Evolutionary conservation across 37 sponge, comb jelly and placozoan genomes (phyloP).

Genomic region (Ephydatia muelleri): DNA sequence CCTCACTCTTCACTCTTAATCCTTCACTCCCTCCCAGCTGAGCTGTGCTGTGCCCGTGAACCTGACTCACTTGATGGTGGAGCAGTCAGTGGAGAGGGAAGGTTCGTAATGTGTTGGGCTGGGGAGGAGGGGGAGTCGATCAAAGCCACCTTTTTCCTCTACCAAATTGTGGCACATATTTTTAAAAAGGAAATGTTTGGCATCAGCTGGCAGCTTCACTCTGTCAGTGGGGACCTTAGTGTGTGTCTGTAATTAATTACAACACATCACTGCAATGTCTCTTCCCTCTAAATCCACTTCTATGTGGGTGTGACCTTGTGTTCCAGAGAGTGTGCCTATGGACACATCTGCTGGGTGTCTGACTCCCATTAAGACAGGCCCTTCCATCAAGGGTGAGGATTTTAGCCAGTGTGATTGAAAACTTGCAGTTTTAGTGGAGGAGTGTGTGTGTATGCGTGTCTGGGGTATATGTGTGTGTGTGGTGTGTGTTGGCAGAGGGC

Average conservation of each 20-base stretch:
- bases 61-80: neutral
- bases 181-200: too few relatives aligned
- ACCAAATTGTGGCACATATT: too few relatives aligned
- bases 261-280: too few relatives aligned
- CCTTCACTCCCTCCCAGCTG: neutral
- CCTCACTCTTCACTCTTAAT: neutral
- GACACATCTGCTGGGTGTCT: neutral
- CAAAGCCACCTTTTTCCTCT: too few relatives aligned
- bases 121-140: slow-evolving; percentile 18
- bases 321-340: neutral
- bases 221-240: too few relatives aligned
- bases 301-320: neutral
- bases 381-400: neutral
- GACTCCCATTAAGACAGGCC: neutral
- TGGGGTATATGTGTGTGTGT: neutral
- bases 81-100: slow-evolving; percentile 8
- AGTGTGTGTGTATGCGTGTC: too few relatives aligned
- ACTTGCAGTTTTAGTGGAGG: neutral
- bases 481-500: neutral
- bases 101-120: slow-evolving; percentile 30
- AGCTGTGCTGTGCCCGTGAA: slow-evolving; percentile 24
- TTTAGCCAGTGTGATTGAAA: neutral
- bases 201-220: too few relatives aligned
- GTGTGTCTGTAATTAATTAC: too few relatives aligned
- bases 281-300: too few relatives aligned